Evolutionary conservation across 2,113 vertebrate genomes (phyloP).

Genomic region (Dunckerocampus dactyliophorus): DNA sequence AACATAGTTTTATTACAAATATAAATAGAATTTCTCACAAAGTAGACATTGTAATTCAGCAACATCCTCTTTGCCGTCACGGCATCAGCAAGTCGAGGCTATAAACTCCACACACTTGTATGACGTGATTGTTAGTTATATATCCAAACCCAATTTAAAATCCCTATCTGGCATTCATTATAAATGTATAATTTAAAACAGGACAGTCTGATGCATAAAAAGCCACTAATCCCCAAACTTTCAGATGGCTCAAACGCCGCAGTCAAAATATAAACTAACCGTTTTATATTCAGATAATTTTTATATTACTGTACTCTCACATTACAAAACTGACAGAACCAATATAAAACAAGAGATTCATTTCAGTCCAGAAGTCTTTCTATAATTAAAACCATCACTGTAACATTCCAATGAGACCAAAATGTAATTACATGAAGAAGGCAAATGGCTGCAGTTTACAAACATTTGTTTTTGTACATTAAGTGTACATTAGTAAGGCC

Average conservation of each 20-base stretch:
- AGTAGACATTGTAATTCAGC: not conserved
- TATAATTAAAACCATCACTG: constrained; percentile 31
- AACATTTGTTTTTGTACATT: constrained; percentile 29
- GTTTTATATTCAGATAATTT: constrained; percentile 27
- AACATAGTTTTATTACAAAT: not conserved
- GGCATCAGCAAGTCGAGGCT: not conserved
- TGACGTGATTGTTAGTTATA: constrained; percentile 16
- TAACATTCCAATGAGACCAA: constrained; percentile 9
- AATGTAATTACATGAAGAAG: not conserved
- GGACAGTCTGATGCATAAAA: constrained; percentile 11
- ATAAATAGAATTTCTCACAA: not conserved
- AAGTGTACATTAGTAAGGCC: constrained; percentile 11
- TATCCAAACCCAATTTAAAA: constrained; percentile 23
- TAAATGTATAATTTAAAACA: constrained; percentile 15
- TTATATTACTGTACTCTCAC: constrained; percentile 4
- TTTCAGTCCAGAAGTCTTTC: constrained; percentile 24
- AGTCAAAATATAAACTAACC: constrained; percentile 20
- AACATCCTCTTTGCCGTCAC: constrained; percentile 14
- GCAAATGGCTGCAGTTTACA: constrained; percentile 18
- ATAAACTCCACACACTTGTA: constrained; percentile 9
- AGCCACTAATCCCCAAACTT: constrained; percentile 18
- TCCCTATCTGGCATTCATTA: constrained; percentile 18
- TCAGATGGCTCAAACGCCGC: constrained; percentile 18
- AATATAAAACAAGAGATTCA: constrained; percentile 16
- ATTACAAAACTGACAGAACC: constrained; percentile 18